These are phyloP conservation scores for Clunio marinus DNA, from an alignment of 2,888 invertebrate genomes.

Conservation along the genomic window DNA sequence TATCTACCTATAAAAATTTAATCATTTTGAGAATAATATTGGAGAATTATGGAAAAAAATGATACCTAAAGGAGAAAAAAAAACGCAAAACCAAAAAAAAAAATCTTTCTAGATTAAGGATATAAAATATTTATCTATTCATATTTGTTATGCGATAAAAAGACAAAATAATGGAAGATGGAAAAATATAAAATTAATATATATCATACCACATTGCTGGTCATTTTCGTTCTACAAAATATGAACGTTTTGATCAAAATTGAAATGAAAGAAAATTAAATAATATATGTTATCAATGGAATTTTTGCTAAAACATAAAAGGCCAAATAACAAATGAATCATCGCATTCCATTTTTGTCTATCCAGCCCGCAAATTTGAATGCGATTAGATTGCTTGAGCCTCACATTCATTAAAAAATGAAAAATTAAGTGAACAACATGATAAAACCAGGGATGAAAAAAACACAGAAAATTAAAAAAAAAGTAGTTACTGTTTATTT, in stretches of 20 bases:
- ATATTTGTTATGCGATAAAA: background rate
- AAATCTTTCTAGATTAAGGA: conserved; percentile 25
- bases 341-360: conserved; percentile 33
- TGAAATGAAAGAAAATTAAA: conserved; percentile 13
- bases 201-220: conserved; percentile 32
- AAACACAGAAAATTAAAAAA: background rate
- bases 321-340: conserved; percentile 20
- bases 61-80: background rate
- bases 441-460: conserved; percentile 37
- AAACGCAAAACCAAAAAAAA: too few relatives aligned
- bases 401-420: background rate
- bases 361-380: conserved; percentile 38
- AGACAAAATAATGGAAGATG: conserved; percentile 1
- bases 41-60: conserved; percentile 37
- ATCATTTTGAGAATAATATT: conserved; percentile 38
- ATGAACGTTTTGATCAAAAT: conserved; percentile 4
- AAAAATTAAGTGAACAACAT: conserved; percentile 14
- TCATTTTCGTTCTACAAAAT: conserved; percentile 1
- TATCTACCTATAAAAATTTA: background rate
- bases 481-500: conserved; percentile 12
- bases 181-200: conserved; percentile 37
- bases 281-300: background rate
- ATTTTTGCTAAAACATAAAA: background rate
- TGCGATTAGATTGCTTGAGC: conserved; percentile 24
- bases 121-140: background rate